A percentile compares a stretch with the other conserved stretches of the same genome.
Evolutionary conservation across 2,113 vertebrate genomes (phyloP).

Genomic region (Podilymbus podiceps): DNA sequence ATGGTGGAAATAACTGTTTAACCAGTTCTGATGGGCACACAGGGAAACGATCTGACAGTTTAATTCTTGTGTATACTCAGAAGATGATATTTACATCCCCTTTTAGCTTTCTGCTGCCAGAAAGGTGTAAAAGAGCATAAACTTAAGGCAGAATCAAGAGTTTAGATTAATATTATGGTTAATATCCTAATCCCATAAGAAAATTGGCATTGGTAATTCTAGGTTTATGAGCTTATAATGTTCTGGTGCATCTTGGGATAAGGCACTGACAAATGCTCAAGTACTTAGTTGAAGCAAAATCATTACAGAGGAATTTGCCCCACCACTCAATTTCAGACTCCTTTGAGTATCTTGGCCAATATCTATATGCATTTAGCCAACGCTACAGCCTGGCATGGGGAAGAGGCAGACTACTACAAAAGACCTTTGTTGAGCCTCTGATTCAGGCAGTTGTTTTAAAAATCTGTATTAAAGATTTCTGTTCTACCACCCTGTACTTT

Average conservation of each 20-base stretch:
- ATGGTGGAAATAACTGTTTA: background rate
- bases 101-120: background rate
- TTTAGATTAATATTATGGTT: background rate
- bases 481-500: background rate
- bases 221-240: background rate
- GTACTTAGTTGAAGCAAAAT: background rate
- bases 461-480: slow-evolving; percentile 25
- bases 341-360: background rate
- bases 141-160: background rate
- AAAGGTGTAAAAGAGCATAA: background rate
- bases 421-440: background rate
- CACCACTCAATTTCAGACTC: background rate
- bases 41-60: background rate
- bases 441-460: background rate
- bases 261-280: background rate
- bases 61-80: background rate
- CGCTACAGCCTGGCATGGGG: background rate
- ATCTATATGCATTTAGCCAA: background rate
- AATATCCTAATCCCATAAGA: background rate
- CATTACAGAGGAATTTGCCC: background rate
- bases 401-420: background rate
- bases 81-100: background rate
- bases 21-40: background rate
- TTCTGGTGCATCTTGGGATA: background rate
- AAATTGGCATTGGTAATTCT: background rate